A percentile compares a stretch with the other conserved stretches of the same genome.
Evolutionary conservation across 2,888 invertebrate species (phyloP).

Genomic region (Furcula furcula): DNA sequence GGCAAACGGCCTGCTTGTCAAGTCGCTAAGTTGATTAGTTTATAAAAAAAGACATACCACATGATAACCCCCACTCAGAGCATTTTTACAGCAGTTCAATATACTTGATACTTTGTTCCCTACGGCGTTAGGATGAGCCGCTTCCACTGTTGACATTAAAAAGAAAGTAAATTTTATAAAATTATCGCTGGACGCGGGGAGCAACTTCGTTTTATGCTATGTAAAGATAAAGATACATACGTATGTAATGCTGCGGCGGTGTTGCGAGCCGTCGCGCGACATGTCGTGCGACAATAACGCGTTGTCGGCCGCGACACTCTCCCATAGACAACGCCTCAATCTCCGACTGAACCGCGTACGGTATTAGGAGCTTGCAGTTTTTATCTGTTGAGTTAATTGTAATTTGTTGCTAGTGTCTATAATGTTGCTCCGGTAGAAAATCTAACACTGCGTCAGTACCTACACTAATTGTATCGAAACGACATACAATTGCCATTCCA

Average conservation of each 20-base stretch:
- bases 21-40: too few relatives aligned
- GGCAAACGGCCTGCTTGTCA: too few relatives aligned
- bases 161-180: too few relatives aligned
- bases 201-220: too few relatives aligned
- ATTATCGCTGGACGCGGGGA: too few relatives aligned
- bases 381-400: conserved; percentile 37
- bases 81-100: conserved; percentile 29
- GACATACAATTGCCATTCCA: too few relatives aligned
- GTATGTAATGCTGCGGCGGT: conserved; percentile 15
- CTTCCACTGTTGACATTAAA: conserved; percentile 17
- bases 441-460: too few relatives aligned
- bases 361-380: conserved; percentile 34
- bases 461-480: too few relatives aligned
- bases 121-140: not conserved
- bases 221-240: too few relatives aligned
- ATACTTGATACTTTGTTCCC: conserved; percentile 12
- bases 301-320: conserved; percentile 26
- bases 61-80: conserved; percentile 10
- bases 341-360: conserved; percentile 18
- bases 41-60: too few relatives aligned
- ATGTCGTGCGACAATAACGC: conserved; percentile 34
- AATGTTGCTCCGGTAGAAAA: too few relatives aligned
- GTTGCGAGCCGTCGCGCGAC: conserved; percentile 23
- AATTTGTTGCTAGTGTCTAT: too few relatives aligned
- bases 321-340: conserved; percentile 30